Base-by-base conservation (phyloP, 2,113 vertebrate genomes). In the Loxodonta africana region DNA sequence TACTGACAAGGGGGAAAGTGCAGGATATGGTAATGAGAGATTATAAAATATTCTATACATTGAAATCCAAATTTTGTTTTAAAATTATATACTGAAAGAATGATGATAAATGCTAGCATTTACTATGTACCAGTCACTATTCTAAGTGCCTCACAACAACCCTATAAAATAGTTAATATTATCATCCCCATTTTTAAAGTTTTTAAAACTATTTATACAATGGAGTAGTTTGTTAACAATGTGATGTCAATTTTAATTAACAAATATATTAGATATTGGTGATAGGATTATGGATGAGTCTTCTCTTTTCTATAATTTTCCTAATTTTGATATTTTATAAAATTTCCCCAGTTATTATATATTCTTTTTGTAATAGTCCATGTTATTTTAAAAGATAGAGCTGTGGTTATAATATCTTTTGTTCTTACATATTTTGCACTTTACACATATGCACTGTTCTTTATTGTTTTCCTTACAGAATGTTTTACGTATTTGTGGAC, bases 391-490 rank as follows among this genome's bases (percentile, higher is more conserved):
- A 91, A 95, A 96, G 26, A 73, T 44, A 87, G 21, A 91, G 51
- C 28, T 95, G 4, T 91, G 88, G 33, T 46, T 74, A 85, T 20
- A 86, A 1, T 88, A 1, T 88, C 48, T 28, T 89, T 92, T 94
- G 95, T 60, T 60, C 17, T 78, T 88, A 48, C 41, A 6, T 91
- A 44, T 84, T 77, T 94, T 89, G 62, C 84, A 83, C 46, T 90
- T 96, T 88, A 77, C 33, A 90, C 41, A 94, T 83, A 82, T 69
- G 0, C 2, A 86, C 53, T 26, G 60, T 93, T 93, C 71, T 95
- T 96, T 93, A 26, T 91, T 97, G 51, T 90, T 96, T 97, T 95
- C 15, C 4, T 81, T 97, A 53, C 92, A 98, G 96, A 92, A 71
- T 91, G 37, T 96, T 93, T 95, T 63, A 67, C 96, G 60, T 20